A percentile compares a stretch with the other conserved stretches of the same genome.
phyloP scores from a whole-genome alignment of 2,888 invertebrate species.

The Pachymerium ferrugineum region DNA sequence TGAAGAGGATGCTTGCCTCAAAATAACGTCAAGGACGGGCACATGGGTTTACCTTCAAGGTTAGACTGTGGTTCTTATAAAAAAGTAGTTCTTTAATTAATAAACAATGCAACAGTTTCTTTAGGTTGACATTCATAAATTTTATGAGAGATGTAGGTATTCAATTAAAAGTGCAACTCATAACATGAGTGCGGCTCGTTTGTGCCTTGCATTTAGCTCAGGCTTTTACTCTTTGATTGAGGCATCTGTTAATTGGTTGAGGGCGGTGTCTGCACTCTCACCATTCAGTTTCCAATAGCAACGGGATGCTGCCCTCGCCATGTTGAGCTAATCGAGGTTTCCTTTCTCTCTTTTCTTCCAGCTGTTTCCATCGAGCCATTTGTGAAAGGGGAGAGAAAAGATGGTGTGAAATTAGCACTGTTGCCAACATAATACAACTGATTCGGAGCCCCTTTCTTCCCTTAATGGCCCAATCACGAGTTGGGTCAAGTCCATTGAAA shows the following conservation, averaged over 20 bases:
- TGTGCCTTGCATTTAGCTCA: background rate
- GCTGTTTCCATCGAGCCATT: conserved; percentile 27
- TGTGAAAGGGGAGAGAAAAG: conserved; percentile 22
- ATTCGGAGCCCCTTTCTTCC: conserved; percentile 11
- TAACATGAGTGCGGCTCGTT: conserved; percentile 6
- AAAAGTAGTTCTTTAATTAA: background rate
- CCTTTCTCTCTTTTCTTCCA: conserved; percentile 16
- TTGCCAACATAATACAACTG: conserved; percentile 22
- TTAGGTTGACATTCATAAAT: background rate
- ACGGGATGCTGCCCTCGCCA: conserved; percentile 22
- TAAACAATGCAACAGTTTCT: too few species aligned
- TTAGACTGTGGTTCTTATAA: too few species aligned
- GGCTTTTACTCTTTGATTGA: conserved; percentile 23
- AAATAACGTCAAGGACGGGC: background rate
- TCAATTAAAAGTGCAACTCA: conserved; percentile 9
- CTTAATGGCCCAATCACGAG: conserved; percentile 12
- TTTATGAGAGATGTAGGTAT: background rate
- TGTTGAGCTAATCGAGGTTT: conserved; percentile 27
- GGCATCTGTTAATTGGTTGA: conserved; percentile 27
- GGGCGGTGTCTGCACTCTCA: background rate
- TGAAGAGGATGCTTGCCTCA: background rate
- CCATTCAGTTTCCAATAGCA: background rate
- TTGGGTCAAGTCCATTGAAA: conserved; percentile 19
- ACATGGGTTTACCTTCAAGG: background rate
- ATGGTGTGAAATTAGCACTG: conserved; percentile 22